phyloP scores from a whole-genome alignment of 2,797 vertebrate genomes.

The Ctenosaura bakeri region DNA sequence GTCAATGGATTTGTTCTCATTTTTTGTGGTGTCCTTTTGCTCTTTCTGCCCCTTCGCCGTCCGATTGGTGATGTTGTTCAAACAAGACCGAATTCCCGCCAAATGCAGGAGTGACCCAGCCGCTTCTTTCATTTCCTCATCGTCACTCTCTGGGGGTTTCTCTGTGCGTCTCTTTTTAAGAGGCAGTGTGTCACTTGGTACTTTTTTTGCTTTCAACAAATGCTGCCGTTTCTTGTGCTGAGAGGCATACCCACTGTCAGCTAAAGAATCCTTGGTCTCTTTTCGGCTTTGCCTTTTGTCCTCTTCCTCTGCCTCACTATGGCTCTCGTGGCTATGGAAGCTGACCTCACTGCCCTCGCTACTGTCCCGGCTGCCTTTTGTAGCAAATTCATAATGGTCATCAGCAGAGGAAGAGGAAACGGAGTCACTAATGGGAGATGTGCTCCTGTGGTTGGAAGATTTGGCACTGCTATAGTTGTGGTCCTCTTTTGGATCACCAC shows the following conservation, averaged over 20 bases:
- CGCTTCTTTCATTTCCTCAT: constrained; percentile 99
- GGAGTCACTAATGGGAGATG: constrained; percentile 85
- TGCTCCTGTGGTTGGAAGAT: constrained; percentile 85
- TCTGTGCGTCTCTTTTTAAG: constrained; percentile 97
- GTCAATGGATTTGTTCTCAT: constrained; percentile 89
- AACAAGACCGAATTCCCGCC: constrained; percentile 93
- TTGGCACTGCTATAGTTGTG: constrained; percentile 97
- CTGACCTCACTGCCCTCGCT: constrained; percentile 90
- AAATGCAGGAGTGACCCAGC: constrained; percentile 96
- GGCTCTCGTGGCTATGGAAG: constrained; percentile 85
- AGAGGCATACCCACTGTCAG: constrained; percentile 83
- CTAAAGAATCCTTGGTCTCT: constrained; percentile 87
- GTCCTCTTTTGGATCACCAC: constrained; percentile 94
- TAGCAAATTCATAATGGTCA: constrained; percentile 83
- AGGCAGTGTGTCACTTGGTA: constrained; percentile 93
- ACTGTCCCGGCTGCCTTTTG: constrained; percentile 90
- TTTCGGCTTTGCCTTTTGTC: constrained; percentile 87
- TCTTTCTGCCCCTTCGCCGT: constrained; percentile 97
- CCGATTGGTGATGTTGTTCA: constrained; percentile 99
- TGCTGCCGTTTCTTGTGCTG: constrained; percentile 91
- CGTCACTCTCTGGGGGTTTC: constrained; percentile 94
- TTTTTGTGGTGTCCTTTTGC: constrained; percentile 93
- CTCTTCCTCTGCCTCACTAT: constrained; percentile 88
- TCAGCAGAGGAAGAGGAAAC: constrained; percentile 85
- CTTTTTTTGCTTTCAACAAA: constrained; percentile 89